Evolutionary conservation across 2,113 vertebrate genomes (phyloP).

Genomic region (Microtus richardsoni): DNA sequence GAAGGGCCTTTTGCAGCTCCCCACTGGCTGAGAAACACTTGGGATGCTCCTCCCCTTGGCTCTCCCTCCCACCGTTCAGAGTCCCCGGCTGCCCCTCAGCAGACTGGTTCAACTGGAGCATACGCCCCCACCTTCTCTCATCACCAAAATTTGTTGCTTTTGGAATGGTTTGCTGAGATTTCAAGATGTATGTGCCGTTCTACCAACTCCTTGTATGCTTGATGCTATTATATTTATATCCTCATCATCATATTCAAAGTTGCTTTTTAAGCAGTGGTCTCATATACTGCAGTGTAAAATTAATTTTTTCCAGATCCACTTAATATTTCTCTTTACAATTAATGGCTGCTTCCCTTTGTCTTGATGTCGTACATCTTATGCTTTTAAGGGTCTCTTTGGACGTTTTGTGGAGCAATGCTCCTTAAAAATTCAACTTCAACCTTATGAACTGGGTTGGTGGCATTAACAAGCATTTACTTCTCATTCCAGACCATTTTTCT

Average conservation of each 20-base stretch:
- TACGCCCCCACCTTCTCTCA: background rate
- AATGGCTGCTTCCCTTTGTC: constrained; percentile 52
- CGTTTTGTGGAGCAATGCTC: background rate
- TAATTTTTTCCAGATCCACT: background rate
- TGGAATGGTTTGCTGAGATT: constrained; percentile 20
- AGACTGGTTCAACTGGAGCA: background rate
- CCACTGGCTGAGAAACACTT: background rate
- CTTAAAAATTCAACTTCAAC: constrained; percentile 38
- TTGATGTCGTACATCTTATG: background rate
- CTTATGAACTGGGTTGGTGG: background rate
- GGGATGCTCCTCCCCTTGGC: background rate
- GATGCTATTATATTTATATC: background rate
- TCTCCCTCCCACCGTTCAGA: background rate
- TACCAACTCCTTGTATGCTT: background rate
- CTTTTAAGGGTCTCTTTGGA: constrained; percentile 24
- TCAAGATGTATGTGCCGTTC: background rate
- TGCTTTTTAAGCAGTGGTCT: constrained; percentile 28
- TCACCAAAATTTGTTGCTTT: background rate
- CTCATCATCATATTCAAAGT: constrained; percentile 35
- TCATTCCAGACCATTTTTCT: background rate
- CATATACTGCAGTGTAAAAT: background rate
- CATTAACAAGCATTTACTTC: background rate
- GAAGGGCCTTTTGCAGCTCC: background rate
- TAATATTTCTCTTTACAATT: constrained; percentile 60
- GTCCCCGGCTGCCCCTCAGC: background rate